A percentile compares a stretch with the other conserved stretches of the same genome.
Evolutionary conservation across 2,888 invertebrate genomes (phyloP).

Genomic region (Carcina quercana): DNA sequence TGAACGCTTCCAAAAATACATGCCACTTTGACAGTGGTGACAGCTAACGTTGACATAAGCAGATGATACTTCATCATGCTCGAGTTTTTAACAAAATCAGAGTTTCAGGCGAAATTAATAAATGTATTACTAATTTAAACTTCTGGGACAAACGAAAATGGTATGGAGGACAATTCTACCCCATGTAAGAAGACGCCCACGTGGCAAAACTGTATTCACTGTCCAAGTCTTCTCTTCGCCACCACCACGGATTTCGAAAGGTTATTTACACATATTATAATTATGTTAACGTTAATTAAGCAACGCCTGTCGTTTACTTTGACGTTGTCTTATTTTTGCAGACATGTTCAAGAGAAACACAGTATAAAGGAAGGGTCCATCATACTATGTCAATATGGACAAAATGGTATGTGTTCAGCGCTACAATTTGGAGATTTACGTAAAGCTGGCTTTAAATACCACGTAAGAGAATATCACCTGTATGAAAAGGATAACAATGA

Average conservation of each 20-base stretch:
- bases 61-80: constrained; percentile 2
- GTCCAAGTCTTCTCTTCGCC: constrained; percentile 74
- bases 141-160: constrained; percentile 35
- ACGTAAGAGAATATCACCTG: constrained; percentile 81
- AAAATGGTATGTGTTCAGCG: constrained; percentile 89
- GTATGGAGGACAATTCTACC: constrained; percentile 63
- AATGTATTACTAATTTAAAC: background rate
- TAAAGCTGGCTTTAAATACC: constrained; percentile 90
- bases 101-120: constrained; percentile 2
- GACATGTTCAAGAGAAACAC: constrained; percentile 86
- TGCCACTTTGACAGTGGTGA: too few relatives aligned
- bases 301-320: constrained; percentile 1
- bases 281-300: constrained; percentile 6
- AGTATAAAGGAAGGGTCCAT: constrained; percentile 91
- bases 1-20: too few relatives aligned
- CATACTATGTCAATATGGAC: constrained; percentile 90
- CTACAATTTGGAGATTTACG: constrained; percentile 92
- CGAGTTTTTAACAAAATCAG: constrained; percentile 3
- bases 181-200: constrained; percentile 49
- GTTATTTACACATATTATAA: constrained; percentile 38
- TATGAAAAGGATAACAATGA: constrained; percentile 53
- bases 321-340: constrained; percentile 43
- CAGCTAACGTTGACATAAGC: too few relatives aligned
- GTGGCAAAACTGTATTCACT: constrained; percentile 78
- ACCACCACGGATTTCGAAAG: constrained; percentile 76